Evolutionary conservation across 2,797 vertebrate genomes (phyloP).

Genomic region (Helicolenus hilgendorfi): DNA sequence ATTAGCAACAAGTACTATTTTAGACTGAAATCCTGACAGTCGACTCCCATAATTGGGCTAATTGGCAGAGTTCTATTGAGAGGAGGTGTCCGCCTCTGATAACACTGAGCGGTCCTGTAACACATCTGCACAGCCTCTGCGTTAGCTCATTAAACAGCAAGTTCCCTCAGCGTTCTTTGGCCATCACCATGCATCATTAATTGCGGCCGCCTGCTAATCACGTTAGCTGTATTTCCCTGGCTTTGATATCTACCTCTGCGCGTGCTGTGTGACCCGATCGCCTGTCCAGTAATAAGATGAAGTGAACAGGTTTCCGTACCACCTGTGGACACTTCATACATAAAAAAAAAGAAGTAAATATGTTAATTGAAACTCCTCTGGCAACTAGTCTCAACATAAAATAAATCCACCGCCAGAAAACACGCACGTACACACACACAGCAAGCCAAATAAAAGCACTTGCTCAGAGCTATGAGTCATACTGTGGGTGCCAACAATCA

Average conservation of each 20-base stretch:
- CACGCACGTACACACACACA: constrained; percentile 15
- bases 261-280: constrained; percentile 41
- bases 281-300: constrained; percentile 38
- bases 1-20: constrained; percentile 55
- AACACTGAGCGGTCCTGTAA: constrained; percentile 59
- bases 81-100: constrained; percentile 62
- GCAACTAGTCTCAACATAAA: constrained; percentile 56
- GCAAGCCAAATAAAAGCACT: constrained; percentile 67
- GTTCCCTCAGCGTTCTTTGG: constrained; percentile 72
- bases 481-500: constrained; percentile 81
- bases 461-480: constrained; percentile 78
- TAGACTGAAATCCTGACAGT: constrained; percentile 45
- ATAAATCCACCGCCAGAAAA: constrained; percentile 51
- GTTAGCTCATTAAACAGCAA: constrained; percentile 80
- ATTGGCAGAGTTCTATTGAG: constrained; percentile 68
- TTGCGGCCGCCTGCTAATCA: constrained; percentile 72
- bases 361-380: constrained; percentile 75
- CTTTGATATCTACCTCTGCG: constrained; percentile 67
- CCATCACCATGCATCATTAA: constrained; percentile 81
- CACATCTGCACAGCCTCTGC: constrained; percentile 76
- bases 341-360: constrained; percentile 31
- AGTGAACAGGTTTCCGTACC: constrained; percentile 62
- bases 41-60: constrained; percentile 59
- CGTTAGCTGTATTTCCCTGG: constrained; percentile 57
- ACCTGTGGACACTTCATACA: constrained; percentile 76